Base-by-base conservation (phyloP, 2,888 invertebrate species). In the Lasioglossum oenotherae region DNA sequence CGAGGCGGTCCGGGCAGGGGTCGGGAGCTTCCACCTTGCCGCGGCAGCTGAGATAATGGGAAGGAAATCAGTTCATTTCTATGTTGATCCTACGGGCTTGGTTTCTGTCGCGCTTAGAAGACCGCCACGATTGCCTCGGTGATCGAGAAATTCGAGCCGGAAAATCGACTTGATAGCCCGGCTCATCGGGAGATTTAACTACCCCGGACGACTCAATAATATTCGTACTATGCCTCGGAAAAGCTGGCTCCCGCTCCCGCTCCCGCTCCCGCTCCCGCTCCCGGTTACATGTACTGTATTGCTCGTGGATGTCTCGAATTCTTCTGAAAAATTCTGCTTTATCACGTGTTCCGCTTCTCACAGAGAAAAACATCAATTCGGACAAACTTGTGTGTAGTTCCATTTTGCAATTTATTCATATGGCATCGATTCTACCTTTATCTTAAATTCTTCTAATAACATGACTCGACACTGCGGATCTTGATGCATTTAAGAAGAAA, bases 51-150 rank as follows among this genome's bases (percentile, higher is more conserved):
- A 94, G 94, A 95, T 95, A 95, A 95, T 95, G 93, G 94, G 93
- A 95, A 94, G 94, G 93, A 95, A 95, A 95, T 95, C 94, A 95
- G 95, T 95, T 95, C 95, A 94, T 95, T 95, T 95, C 94, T 95
- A 95, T 95, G 95, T 95, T 95, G 95, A 95, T 95, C 95, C 95
- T 91, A 91, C 90, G 91, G 92, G 86, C 85, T 88, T 81, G 88
- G 82, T 87, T 69, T 81, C 89, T 84, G 91, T 87, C 90, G 91
- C 88, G 92, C 91, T 93, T 90, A 91, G 91, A 91, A 87, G 90
- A 90, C 87, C 89, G 88, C 81, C 85, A 87, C 89, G 92, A 93
- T 92, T 92, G 92, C 92, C 91, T 92, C 91, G 92, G 90, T 91
- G 93, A 94, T 93, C 93, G 93, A 90, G 92, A 92, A 93, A 94